These are phyloP conservation scores for Psophia crepitans DNA, from an alignment of 2,113 vertebrate species.

Conservation along the genomic window DNA sequence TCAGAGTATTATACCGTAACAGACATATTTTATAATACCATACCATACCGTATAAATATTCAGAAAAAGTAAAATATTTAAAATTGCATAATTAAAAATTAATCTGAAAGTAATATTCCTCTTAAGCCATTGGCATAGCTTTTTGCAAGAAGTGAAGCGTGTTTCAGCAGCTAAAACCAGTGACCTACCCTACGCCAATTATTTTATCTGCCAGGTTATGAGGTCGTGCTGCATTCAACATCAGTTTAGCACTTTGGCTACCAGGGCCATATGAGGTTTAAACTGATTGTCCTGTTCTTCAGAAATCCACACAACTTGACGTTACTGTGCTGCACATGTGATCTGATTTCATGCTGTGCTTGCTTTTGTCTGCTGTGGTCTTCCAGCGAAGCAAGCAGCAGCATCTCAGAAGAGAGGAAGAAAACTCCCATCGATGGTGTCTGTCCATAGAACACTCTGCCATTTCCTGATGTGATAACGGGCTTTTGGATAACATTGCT, in stretches of 20 bases:
- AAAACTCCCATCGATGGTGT: not conserved
- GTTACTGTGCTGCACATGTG: not conserved
- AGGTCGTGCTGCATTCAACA: not conserved
- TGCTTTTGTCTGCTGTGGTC: not conserved
- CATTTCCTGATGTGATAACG: not conserved
- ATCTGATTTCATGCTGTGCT: not conserved
- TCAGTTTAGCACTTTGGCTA: not conserved
- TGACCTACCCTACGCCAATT: not conserved
- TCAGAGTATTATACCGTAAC: not conserved
- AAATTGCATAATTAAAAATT: not conserved
- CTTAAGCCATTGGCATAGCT: not conserved
- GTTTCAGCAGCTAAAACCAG: not conserved
- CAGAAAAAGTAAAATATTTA: not conserved
- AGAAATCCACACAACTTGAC: not conserved
- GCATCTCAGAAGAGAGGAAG: not conserved
- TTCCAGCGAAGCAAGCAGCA: not conserved
- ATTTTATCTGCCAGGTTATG: not conserved
- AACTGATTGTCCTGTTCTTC: not conserved
- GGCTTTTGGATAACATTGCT: not conserved
- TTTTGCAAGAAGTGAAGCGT: not conserved
- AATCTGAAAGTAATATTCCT: not conserved
- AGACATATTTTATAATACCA: not conserved
- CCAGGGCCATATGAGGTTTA: not conserved
- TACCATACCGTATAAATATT: not conserved
- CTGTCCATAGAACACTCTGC: not conserved